Conservation (phyloP, 2,797 vertebrate genomes). For the Rhabdomys pumilio region DNA sequence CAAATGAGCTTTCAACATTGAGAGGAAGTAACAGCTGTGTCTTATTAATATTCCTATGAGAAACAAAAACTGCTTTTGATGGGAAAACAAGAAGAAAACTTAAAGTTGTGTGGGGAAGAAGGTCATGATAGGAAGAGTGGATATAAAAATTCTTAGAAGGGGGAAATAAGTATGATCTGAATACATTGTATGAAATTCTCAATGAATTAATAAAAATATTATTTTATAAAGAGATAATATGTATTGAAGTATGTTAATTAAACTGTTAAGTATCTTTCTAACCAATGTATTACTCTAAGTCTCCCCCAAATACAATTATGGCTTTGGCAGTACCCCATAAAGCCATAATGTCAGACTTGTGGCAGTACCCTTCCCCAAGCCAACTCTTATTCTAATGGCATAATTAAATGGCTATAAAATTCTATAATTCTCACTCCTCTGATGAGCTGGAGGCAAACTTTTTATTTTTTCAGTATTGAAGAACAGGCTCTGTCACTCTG, state of each 20-base stretch:
- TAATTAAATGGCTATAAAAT: constrained; percentile 64
- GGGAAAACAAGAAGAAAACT: background rate
- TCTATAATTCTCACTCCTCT: constrained; percentile 55
- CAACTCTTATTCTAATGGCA: constrained; percentile 20
- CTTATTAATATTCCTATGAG: background rate
- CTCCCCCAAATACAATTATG: constrained; percentile 26
- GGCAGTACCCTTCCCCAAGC: background rate
- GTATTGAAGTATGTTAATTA: constrained; percentile 27
- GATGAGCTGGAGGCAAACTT: constrained; percentile 67
- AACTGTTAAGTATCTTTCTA: constrained; percentile 28
- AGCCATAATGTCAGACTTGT: background rate
- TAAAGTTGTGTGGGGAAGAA: background rate
- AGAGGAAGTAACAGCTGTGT: background rate
- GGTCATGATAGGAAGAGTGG: background rate
- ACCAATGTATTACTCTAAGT: background rate
- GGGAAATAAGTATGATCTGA: too few relatives aligned
- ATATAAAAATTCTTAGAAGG: background rate
- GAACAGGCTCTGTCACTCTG: constrained; percentile 19
- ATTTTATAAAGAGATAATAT: constrained; percentile 22
- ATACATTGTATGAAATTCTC: background rate
- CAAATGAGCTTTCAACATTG: background rate
- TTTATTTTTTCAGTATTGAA: constrained; percentile 17
- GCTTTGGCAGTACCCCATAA: background rate
- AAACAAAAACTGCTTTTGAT: background rate
- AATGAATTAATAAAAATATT: background rate